Conservation (phyloP, 2,113 vertebrate species). For the Mola mola region DNA sequence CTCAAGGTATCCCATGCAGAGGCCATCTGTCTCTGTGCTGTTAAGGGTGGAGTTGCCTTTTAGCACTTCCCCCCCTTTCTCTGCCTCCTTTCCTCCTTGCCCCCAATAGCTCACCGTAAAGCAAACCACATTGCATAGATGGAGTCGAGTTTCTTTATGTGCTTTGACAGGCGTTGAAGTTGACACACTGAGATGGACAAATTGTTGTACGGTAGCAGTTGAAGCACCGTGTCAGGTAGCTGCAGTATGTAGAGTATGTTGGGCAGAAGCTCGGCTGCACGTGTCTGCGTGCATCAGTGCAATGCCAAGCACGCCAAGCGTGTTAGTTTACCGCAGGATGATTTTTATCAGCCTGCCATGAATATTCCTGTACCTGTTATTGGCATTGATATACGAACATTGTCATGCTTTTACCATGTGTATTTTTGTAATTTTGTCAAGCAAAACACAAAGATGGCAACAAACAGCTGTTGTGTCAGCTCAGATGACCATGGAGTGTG, state of each 20-base stretch:
- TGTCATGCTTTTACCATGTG: constrained; percentile 2
- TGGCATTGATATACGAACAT: not conserved
- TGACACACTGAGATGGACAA: constrained; percentile 48
- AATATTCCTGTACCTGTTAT: not conserved
- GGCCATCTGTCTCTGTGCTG: constrained; percentile 78
- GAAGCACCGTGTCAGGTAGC: constrained; percentile 66
- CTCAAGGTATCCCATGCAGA: constrained; percentile 78
- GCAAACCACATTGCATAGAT: constrained; percentile 66
- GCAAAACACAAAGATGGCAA: constrained; percentile 32
- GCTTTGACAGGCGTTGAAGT: constrained; percentile 62
- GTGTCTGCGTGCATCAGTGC: constrained; percentile 59
- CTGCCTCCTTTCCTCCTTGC: constrained; percentile 39
- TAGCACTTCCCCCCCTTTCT: constrained; percentile 36
- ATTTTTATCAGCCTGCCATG: constrained; percentile 9
- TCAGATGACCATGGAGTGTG: constrained; percentile 55
- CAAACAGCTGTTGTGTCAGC: constrained; percentile 69
- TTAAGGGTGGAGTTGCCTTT: constrained; percentile 72
- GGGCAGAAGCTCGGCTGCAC: constrained; percentile 52
- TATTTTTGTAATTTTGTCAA: constrained; percentile 1
- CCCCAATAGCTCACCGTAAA: constrained; percentile 69
- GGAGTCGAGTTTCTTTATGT: constrained; percentile 65
- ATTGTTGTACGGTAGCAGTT: constrained; percentile 58
- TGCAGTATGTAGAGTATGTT: constrained; percentile 63
- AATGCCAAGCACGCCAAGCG: constrained; percentile 61
- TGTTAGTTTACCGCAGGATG: constrained; percentile 35